These are phyloP conservation scores for Labrus mixtus DNA, from an alignment of 2,113 vertebrate species.

Conservation along the genomic window DNA sequence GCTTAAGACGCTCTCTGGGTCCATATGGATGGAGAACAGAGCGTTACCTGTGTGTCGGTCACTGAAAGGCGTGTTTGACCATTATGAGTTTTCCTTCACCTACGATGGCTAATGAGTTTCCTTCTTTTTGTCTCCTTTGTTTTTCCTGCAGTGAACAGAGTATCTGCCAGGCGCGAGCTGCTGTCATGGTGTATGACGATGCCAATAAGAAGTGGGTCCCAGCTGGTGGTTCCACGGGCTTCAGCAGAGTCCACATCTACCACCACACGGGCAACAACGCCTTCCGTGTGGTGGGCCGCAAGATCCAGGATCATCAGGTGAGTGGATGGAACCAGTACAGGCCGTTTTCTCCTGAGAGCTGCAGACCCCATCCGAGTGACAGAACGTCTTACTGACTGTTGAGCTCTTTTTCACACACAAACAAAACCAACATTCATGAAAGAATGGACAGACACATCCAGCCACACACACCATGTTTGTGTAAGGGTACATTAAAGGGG, in stretches of 20 bases:
- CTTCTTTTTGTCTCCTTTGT: conserved; percentile 18
- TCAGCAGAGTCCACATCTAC: conserved; percentile 99
- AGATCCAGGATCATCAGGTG: conserved; percentile 99
- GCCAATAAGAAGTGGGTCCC: conserved; percentile 99
- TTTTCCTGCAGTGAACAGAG: conserved; percentile 93
- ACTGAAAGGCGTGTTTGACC: too few species aligned
- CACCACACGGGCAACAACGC: conserved; percentile 99
- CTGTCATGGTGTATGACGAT: conserved; percentile 99
- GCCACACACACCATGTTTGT: too few species aligned
- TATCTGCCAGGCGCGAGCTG: conserved; percentile 98
- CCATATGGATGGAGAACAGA: too few species aligned
- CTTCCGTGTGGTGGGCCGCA: conserved; percentile 97
- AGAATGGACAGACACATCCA: too few species aligned
- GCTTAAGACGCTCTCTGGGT: too few species aligned
- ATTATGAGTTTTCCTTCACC: background rate
- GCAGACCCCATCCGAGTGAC: too few species aligned
- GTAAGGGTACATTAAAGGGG: too few species aligned
- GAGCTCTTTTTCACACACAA: too few species aligned
- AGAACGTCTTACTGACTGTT: too few species aligned
- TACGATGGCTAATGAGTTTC: background rate
- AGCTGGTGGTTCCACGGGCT: conserved; percentile 95
- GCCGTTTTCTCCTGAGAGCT: too few species aligned
- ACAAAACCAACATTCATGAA: too few species aligned
- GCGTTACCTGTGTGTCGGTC: too few species aligned
- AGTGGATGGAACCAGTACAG: conserved; percentile 39